Evolutionary conservation across 2,888 invertebrate genomes (phyloP).

Genomic region (Sarcophaga carnaria): DNA sequence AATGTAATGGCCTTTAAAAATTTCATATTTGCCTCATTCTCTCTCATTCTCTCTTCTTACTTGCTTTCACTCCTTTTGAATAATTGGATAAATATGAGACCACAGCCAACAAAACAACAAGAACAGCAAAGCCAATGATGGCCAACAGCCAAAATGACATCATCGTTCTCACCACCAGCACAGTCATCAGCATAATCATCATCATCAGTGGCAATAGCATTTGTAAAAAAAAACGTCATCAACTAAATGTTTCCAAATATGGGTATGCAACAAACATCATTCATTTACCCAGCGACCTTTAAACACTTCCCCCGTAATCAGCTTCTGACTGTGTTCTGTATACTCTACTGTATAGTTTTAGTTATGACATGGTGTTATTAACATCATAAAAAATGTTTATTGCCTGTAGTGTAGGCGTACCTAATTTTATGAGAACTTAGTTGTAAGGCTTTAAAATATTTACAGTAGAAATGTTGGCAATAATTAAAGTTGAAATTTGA

Average conservation of each 20-base stretch:
- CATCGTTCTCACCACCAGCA: conserved; percentile 34
- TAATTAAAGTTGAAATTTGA: too few relatives aligned
- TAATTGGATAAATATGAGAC: neutral
- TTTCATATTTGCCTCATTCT: neutral
- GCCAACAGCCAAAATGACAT: conserved; percentile 64
- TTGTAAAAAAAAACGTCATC: neutral
- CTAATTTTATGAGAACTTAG: too few relatives aligned
- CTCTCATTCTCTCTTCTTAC: neutral
- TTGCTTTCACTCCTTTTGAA: neutral
- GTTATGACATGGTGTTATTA: too few relatives aligned
- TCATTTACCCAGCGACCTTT: too few relatives aligned
- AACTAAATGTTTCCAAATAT: neutral
- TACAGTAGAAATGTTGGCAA: too few relatives aligned
- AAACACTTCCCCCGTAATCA: too few relatives aligned
- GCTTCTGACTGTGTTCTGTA: too few relatives aligned
- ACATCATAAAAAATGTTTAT: too few relatives aligned
- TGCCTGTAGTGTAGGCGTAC: too few relatives aligned
- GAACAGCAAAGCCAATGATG: conserved; percentile 30
- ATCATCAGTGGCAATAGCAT: neutral
- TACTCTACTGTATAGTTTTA: too few relatives aligned
- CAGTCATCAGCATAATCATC: neutral
- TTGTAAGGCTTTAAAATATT: too few relatives aligned
- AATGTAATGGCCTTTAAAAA: conserved; percentile 38
- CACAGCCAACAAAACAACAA: conserved; percentile 2
- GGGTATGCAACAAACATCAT: too few relatives aligned